Percentiles rank a stretch among this genome's conserved stretches.
Conservation (phyloP, 2,888 invertebrate species). For the Ornithoptera priamus region DNA sequence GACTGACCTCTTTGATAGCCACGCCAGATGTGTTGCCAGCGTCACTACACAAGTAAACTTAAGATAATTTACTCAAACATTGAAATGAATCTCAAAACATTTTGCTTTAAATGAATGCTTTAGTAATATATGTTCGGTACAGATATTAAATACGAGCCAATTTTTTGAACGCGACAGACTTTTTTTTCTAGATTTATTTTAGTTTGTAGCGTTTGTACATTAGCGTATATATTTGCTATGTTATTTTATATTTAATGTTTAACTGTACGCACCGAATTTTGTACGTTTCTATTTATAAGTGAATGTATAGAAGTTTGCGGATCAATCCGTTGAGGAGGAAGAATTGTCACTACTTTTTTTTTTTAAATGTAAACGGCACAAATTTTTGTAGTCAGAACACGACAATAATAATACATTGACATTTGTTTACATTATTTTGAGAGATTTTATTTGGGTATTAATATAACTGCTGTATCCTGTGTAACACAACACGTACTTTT, state of each 20-base stretch:
- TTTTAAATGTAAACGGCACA: slow-evolving; percentile 1
- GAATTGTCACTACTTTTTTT: neutral
- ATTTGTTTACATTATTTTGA: neutral
- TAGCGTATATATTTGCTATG: slow-evolving; percentile 28
- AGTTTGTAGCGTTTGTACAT: slow-evolving; percentile 24
- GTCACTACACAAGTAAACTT: too few species aligned
- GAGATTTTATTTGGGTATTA: too few species aligned
- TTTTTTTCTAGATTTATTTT: slow-evolving; percentile 18
- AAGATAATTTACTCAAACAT: too few species aligned
- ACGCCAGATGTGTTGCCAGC: too few species aligned
- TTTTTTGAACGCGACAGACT: neutral
- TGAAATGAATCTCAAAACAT: too few species aligned
- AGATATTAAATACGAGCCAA: too few species aligned
- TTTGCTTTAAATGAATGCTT: too few species aligned
- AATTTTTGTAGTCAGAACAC: neutral
- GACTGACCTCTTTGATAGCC: too few species aligned
- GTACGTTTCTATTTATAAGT: neutral
- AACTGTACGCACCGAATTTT: neutral
- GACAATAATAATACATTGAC: neutral
- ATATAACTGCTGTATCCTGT: too few species aligned
- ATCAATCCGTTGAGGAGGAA: neutral
- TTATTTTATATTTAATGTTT: slow-evolving; percentile 4
- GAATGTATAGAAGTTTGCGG: neutral
- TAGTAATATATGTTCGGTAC: too few species aligned
- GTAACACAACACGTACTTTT: too few species aligned